Evolutionary conservation across 2,797 vertebrate species (phyloP).

Genomic region (Hozukius guyotensis): DNA sequence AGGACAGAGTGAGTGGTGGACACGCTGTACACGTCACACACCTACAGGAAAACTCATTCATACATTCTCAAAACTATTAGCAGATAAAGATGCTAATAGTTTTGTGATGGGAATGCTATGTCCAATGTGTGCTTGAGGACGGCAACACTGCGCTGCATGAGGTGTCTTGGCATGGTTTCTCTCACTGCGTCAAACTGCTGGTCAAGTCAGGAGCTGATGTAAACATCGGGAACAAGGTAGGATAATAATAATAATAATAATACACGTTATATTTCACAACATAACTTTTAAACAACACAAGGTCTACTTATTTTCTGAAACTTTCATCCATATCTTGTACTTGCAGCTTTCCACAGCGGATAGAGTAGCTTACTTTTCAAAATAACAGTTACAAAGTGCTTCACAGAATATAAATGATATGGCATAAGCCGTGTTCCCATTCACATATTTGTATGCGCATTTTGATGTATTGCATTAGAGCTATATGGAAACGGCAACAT

Average conservation of each 20-base stretch:
- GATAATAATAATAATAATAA: not conserved
- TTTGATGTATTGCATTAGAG: too few relatives aligned
- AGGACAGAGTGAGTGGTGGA: constrained; percentile 85
- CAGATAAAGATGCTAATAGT: not conserved
- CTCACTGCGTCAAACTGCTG: constrained; percentile 89
- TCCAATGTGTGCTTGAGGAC: constrained; percentile 76
- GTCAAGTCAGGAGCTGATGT: constrained; percentile 90
- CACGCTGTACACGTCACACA: not conserved
- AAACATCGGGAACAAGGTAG: constrained; percentile 90
- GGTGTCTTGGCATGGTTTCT: constrained; percentile 93
- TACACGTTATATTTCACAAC: not conserved
- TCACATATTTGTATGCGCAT: too few relatives aligned
- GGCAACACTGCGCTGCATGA: constrained; percentile 93
- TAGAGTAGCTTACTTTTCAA: not conserved
- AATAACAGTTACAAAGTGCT: not conserved
- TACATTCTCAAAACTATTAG: not conserved
- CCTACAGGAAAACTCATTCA: too few relatives aligned
- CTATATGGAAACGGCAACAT: too few relatives aligned
- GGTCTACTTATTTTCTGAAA: not conserved
- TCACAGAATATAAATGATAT: not conserved
- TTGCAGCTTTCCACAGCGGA: not conserved
- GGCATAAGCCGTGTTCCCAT: too few relatives aligned
- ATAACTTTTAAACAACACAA: not conserved
- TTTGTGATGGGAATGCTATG: not conserved
- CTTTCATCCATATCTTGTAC: not conserved